Conservation (phyloP, 2,888 invertebrate species). For the Nemapogon koenigi region DNA sequence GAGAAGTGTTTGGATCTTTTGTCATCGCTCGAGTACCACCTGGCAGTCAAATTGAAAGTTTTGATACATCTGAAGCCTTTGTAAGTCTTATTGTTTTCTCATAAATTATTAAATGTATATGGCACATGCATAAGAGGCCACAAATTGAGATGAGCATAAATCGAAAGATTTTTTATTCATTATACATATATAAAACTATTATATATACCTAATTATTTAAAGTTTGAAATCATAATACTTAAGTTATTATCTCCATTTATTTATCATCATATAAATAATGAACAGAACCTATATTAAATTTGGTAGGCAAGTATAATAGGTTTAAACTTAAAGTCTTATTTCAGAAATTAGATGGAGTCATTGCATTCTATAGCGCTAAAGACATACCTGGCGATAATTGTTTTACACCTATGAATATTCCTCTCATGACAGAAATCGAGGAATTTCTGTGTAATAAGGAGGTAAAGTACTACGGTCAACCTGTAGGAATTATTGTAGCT, state of each 20-base stretch:
- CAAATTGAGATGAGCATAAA: not conserved
- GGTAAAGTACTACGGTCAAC: conserved; percentile 67
- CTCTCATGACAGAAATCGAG: conserved; percentile 28
- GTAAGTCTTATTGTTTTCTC: conserved; percentile 38
- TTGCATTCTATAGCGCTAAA: conserved; percentile 66
- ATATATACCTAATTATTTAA: not conserved
- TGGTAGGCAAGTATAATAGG: no score
- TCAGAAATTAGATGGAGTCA: conserved; percentile 68
- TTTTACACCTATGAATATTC: conserved; percentile 46
- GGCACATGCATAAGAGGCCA: not conserved
- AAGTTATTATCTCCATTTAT: no score
- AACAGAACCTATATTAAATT: no score
- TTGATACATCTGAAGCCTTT: conserved; percentile 71
- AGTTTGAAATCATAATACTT: no score
- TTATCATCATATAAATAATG: not conserved
- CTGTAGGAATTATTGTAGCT: conserved; percentile 70
- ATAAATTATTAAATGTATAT: not conserved
- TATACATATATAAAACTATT: not conserved
- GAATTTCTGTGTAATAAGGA: conserved; percentile 43
- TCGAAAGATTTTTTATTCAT: not conserved
- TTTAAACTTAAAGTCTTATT: conserved; percentile 17
- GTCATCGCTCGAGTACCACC: conserved; percentile 65
- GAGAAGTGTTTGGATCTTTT: conserved; percentile 76
- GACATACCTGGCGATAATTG: conserved; percentile 71
- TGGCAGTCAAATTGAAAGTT: conserved; percentile 61